Evolutionary conservation across 2,797 vertebrate species (phyloP).

Genomic region (Pyrocephalus nanus): DNA sequence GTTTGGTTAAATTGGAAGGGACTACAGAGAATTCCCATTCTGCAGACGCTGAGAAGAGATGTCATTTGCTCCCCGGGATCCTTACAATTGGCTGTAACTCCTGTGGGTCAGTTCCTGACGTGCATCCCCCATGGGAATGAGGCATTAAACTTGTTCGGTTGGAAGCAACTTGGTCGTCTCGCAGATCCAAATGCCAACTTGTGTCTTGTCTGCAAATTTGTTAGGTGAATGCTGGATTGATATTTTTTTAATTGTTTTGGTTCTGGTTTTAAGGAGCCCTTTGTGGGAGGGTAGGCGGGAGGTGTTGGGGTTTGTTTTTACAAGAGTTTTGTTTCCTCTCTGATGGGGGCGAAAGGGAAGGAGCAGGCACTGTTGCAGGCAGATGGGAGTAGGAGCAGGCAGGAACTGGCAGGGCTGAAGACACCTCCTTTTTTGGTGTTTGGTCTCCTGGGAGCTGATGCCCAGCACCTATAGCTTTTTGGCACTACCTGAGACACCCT

Average conservation of each 20-base stretch:
- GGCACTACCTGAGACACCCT: not conserved
- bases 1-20: slow-evolving; percentile 46
- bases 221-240: not conserved
- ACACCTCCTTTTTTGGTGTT: not conserved
- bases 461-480: not conserved
- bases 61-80: not conserved
- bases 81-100: slow-evolving; percentile 38
- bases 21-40: slow-evolving; percentile 2
- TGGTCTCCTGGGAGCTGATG: not conserved
- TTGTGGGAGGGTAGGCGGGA: not conserved
- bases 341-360: not conserved
- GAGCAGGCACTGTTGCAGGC: not conserved
- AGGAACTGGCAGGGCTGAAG: not conserved
- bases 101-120: not conserved
- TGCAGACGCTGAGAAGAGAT: not conserved
- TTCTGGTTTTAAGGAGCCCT: not conserved
- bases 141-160: slow-evolving; percentile 39
- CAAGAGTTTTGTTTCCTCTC: not conserved
- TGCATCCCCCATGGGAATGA: slow-evolving; percentile 25
- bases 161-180: slow-evolving; percentile 7
- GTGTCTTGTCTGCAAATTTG: slow-evolving; percentile 2
- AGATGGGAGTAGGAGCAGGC: not conserved
- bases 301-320: not conserved
- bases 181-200: not conserved
- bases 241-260: not conserved